A percentile compares a stretch with the other conserved stretches of the same genome.
Evolutionary conservation across 2,113 vertebrate species (phyloP).

Genomic region (Chloropsis cyanopogon): DNA sequence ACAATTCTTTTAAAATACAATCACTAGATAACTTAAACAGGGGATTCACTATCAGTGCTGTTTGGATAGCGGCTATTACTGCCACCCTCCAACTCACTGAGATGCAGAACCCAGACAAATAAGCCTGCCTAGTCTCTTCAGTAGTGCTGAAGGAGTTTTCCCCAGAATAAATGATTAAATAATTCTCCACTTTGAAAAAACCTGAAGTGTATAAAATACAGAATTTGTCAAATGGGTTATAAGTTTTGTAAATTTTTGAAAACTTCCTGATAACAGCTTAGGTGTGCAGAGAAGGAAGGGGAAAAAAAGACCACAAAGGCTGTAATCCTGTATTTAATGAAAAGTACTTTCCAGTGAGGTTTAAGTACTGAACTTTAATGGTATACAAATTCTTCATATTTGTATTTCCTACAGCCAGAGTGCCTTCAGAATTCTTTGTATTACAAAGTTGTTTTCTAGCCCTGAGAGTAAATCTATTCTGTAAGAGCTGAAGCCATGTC

Average conservation of each 20-base stretch:
- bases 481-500: not conserved
- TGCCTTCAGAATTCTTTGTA: not conserved
- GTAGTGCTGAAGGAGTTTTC: not conserved
- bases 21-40: not conserved
- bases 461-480: not conserved
- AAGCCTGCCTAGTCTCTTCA: not conserved
- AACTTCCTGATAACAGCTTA: not conserved
- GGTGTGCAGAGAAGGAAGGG: not conserved
- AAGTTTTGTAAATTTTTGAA: not conserved
- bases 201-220: not conserved
- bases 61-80: not conserved
- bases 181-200: not conserved
- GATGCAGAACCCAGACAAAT: not conserved
- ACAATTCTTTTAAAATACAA: not conserved
- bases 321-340: not conserved
- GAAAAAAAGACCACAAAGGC: not conserved
- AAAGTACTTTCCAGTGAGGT: not conserved
- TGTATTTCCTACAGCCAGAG: not conserved
- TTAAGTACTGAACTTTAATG: not conserved
- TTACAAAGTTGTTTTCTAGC: not conserved
- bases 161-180: not conserved
- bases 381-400: not conserved
- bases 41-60: not conserved
- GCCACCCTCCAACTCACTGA: accelerated
- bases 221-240: not conserved